These are phyloP conservation scores for Corythoichthys haematopterus DNA, from an alignment of 2,113 vertebrate species.

Conservation along the genomic window DNA sequence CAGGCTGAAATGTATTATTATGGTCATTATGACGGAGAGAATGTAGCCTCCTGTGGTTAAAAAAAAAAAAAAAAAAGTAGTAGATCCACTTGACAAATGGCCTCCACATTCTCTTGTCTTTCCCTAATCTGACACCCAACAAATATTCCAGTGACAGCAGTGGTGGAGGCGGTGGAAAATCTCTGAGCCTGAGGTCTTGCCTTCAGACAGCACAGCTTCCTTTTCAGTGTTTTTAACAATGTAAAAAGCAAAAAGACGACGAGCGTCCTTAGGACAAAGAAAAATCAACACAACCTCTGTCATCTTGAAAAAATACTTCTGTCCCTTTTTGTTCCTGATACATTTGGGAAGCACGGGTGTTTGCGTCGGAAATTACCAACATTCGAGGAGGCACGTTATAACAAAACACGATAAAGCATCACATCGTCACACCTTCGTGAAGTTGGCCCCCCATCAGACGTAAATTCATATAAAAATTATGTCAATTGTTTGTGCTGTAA, in stretches of 20 bases:
- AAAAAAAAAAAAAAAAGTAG: constrained; percentile 29
- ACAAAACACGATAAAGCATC: constrained; percentile 43
- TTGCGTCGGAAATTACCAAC: constrained; percentile 34
- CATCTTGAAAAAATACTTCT: constrained; percentile 14
- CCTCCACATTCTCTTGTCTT: constrained; percentile 43
- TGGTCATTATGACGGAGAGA: constrained; percentile 44
- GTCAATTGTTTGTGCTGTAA: too few species aligned
- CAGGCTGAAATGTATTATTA: constrained; percentile 50
- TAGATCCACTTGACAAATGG: constrained; percentile 50
- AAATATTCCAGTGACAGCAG: constrained; percentile 32
- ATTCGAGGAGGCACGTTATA: constrained; percentile 44
- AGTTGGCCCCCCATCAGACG: too few species aligned
- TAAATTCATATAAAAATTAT: too few species aligned
- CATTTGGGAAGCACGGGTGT: constrained; percentile 21
- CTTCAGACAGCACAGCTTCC: constrained; percentile 24
- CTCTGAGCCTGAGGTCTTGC: constrained; percentile 25
- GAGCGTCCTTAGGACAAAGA: constrained; percentile 43
- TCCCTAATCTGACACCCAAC: constrained; percentile 34
- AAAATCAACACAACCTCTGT: constrained; percentile 34
- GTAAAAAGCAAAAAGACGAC: constrained; percentile 54
- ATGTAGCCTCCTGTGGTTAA: constrained; percentile 35
- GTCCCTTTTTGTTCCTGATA: constrained; percentile 30
- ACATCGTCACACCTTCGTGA: constrained; percentile 28
- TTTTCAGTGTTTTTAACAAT: constrained; percentile 38
- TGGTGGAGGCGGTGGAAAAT: constrained; percentile 26